Evolutionary conservation across 2,113 vertebrate genomes (phyloP).

Genomic region (Leuciscus idus): DNA sequence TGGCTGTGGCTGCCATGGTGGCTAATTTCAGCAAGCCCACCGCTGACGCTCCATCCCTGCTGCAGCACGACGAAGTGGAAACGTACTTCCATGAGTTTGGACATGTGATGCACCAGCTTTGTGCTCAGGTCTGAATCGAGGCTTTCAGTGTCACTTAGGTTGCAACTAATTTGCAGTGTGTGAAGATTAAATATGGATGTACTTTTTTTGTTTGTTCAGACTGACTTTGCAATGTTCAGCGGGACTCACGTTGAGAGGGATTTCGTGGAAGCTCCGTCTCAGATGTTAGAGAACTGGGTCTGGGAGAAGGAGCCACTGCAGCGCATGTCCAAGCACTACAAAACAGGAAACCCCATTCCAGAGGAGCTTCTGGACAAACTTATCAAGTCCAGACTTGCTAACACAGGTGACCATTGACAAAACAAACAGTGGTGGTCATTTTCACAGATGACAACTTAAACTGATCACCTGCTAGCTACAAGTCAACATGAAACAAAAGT

Average conservation of each 20-base stretch:
- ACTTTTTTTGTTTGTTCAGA: slow-evolving; percentile 70
- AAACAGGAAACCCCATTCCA: slow-evolving; percentile 79
- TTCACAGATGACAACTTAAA: not conserved
- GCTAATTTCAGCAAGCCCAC: slow-evolving; percentile 98
- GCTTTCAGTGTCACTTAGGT: not conserved
- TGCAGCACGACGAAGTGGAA: slow-evolving; percentile 98
- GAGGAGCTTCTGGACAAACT: slow-evolving; percentile 89
- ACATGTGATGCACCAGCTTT: slow-evolving; percentile 98
- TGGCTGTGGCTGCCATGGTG: slow-evolving; percentile 94
- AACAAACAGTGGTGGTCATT: not conserved
- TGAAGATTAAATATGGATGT: not conserved
- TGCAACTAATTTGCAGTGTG: not conserved
- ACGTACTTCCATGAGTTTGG: slow-evolving; percentile 98
- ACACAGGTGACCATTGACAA: slow-evolving; percentile 79
- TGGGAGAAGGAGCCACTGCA: slow-evolving; percentile 93
- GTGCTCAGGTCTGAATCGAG: slow-evolving; percentile 82
- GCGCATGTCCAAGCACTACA: slow-evolving; percentile 93
- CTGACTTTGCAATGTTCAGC: slow-evolving; percentile 96
- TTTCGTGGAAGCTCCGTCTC: slow-evolving; percentile 94
- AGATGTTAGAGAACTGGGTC: slow-evolving; percentile 99
- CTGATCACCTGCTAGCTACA: not conserved
- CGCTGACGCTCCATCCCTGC: slow-evolving; percentile 82
- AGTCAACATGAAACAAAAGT: not conserved
- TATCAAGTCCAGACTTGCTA: slow-evolving; percentile 92
- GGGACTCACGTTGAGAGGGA: slow-evolving; percentile 96